phyloP scores from a whole-genome alignment of 1,140 invertebrate genomes.

The Calycopis cecrops region DNA sequence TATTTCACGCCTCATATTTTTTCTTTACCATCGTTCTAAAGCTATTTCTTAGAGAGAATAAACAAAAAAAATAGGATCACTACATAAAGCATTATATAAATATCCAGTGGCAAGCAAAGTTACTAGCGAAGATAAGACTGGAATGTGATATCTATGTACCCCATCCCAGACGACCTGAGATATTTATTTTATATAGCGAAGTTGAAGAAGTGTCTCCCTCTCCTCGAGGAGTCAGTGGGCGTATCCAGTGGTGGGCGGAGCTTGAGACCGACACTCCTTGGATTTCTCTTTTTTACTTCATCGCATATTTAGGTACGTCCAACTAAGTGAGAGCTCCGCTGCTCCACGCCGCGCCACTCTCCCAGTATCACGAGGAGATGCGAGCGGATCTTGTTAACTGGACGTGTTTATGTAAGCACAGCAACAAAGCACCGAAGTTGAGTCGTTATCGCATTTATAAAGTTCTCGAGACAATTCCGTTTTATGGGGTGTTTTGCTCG shows the following conservation, averaged over 20 bases:
- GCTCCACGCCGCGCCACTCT: constrained; percentile 27
- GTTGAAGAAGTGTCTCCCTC: constrained; percentile 62
- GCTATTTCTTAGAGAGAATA: too few relatives aligned
- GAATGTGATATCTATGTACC: constrained; percentile 2
- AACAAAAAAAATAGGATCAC: too few relatives aligned
- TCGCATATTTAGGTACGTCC: constrained; percentile 65
- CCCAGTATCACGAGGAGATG: constrained; percentile 13
- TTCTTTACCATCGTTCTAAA: too few relatives aligned
- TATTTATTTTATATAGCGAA: constrained; percentile 26
- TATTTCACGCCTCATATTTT: too few relatives aligned
- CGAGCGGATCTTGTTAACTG: constrained; percentile 37
- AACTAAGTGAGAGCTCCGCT: constrained; percentile 42
- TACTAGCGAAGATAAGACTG: too few relatives aligned
- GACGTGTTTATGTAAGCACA: constrained; percentile 64
- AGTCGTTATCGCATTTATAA: constrained; percentile 74
- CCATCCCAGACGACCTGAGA: constrained; percentile 16
- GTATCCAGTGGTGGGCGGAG: constrained; percentile 54
- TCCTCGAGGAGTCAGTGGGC: constrained; percentile 55
- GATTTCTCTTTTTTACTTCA: constrained; percentile 69
- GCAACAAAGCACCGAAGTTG: constrained; percentile 68
- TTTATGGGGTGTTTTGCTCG: constrained; percentile 71
- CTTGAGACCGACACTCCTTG: constrained; percentile 63
- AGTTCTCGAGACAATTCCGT: constrained; percentile 68
- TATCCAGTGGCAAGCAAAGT: too few relatives aligned
- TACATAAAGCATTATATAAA: too few relatives aligned